A percentile compares a stretch with the other conserved stretches of the same genome.
phyloP scores from a whole-genome alignment of 2,888 invertebrate species.

The Apodemia duryi region DNA sequence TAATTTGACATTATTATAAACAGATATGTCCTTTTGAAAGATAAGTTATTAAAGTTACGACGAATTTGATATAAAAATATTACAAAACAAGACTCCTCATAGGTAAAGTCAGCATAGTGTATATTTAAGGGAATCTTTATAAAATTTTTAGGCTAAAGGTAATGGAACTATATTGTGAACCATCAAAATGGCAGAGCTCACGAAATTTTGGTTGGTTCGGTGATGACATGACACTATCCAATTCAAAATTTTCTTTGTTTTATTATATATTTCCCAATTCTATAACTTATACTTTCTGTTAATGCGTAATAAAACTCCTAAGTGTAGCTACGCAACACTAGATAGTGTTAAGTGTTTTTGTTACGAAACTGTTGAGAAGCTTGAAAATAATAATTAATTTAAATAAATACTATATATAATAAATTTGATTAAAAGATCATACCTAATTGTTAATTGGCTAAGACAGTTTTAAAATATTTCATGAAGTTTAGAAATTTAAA shows the following conservation, averaged over 20 bases:
- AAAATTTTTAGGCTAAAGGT: slow-evolving; percentile 14
- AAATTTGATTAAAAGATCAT: too few species aligned
- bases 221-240: background rate
- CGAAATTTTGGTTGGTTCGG: background rate
- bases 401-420: too few species aligned
- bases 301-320: background rate
- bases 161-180: slow-evolving; percentile 12
- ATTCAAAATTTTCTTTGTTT: background rate
- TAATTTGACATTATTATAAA: slow-evolving; percentile 58
- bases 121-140: slow-evolving; percentile 11
- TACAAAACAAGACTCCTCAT: slow-evolving; percentile 24
- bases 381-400: too few species aligned
- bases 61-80: slow-evolving; percentile 26
- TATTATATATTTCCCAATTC: background rate
- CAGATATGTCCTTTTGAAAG: slow-evolving; percentile 68
- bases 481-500: too few species aligned
- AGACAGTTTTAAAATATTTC: too few species aligned
- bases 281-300: too few species aligned
- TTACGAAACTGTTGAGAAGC: too few species aligned
- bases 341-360: background rate
- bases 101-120: slow-evolving; percentile 17
- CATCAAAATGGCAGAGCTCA: slow-evolving; percentile 15
- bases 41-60: slow-evolving; percentile 39
- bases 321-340: background rate
- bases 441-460: too few species aligned